Base-by-base conservation (phyloP, 2,113 vertebrate genomes). In the Ptilonorhynchus violaceus region DNA sequence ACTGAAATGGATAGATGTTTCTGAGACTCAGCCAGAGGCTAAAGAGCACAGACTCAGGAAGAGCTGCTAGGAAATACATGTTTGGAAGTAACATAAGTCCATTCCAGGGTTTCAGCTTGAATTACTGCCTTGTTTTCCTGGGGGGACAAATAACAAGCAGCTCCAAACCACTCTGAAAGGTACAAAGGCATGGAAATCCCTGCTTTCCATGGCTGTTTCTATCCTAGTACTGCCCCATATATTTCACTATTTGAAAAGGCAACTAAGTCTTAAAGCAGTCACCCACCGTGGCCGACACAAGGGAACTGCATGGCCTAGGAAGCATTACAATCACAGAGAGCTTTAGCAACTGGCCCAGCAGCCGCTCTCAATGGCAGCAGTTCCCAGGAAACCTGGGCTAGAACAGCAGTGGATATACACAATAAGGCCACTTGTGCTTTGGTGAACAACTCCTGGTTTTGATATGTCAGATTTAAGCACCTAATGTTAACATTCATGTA, bases 371-470 rank as follows among this genome's bases (percentile, higher is more conserved):
- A 10, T 7, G 22, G 46, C 4, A 70, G 35, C 50, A 37, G 37
- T 15, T 89, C 24, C 44, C 23, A 53, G 44, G 62, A 27, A 81
- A 66, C 5, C 7, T 31, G 67, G 73, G 44, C 68, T 81, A 62
- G 35, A 89, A 75, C 68, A 92, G 83, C 70, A 88, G 63, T 15
- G 10, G 67, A 62, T 49, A 58, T 3, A 35, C 16, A 80, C 13
- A 77, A 28, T 73, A 96, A 97, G 96, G 95, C 75, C 85, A 89
- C 93, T 92, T 88, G 86, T 56, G 97, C 93, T 97, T 95, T 93
- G 84, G 76, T 84, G 72, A 96, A 82, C 44, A 88, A 86, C 44
- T 85, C 64, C 70, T 64, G 50, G 13, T 46, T 72, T 90, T 5
- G 10, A 22, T 75, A 81, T 20, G 52, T 84, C 69, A 70, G 4